These are phyloP conservation scores for Leptogaster cylindrica DNA, from an alignment of 2,888 invertebrate genomes.

Conservation along the genomic window DNA sequence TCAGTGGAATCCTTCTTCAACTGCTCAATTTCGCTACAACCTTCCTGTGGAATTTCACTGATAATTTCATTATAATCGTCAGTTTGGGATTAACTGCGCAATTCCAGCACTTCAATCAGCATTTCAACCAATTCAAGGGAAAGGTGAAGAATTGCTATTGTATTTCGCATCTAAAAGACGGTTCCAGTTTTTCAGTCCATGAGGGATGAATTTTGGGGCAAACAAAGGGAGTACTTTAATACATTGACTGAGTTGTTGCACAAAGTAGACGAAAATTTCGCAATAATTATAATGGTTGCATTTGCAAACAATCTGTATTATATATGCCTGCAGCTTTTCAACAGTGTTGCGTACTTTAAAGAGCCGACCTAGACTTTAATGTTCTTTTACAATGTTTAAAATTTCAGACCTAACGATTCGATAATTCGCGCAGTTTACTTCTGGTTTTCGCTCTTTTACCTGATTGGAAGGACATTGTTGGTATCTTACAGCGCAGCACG, in stretches of 20 bases:
- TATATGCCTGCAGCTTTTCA: conserved; percentile 66
- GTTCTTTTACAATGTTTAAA: neutral
- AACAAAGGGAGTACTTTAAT: conserved; percentile 64
- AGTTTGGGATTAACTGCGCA: conserved; percentile 72
- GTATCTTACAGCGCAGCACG: conserved; percentile 63
- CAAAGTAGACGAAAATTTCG: conserved; percentile 63
- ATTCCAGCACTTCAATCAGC: conserved; percentile 69
- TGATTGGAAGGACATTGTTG: conserved; percentile 61
- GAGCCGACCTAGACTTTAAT: neutral
- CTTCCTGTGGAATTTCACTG: conserved; percentile 76
- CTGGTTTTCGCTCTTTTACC: conserved; percentile 63
- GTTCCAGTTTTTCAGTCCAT: conserved; percentile 56
- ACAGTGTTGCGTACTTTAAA: conserved; percentile 62
- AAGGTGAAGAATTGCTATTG: conserved; percentile 58
- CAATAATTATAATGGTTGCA: conserved; percentile 64
- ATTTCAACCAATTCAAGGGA: conserved; percentile 63
- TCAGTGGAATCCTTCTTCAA: conserved; percentile 62
- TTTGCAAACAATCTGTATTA: conserved; percentile 68
- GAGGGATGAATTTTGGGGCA: conserved; percentile 62
- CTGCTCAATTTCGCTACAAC: conserved; percentile 68
- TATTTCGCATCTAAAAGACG: too few species aligned
- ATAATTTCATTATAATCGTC: conserved; percentile 74
- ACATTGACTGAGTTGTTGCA: conserved; percentile 64
- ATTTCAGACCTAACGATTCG: conserved; percentile 56
- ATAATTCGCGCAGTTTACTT: conserved; percentile 61